A percentile compares a stretch with the other conserved stretches of the same genome.
These are phyloP conservation scores for Melangyna quadrimaculata DNA, from an alignment of 2,888 invertebrate genomes.

Conservation along the genomic window DNA sequence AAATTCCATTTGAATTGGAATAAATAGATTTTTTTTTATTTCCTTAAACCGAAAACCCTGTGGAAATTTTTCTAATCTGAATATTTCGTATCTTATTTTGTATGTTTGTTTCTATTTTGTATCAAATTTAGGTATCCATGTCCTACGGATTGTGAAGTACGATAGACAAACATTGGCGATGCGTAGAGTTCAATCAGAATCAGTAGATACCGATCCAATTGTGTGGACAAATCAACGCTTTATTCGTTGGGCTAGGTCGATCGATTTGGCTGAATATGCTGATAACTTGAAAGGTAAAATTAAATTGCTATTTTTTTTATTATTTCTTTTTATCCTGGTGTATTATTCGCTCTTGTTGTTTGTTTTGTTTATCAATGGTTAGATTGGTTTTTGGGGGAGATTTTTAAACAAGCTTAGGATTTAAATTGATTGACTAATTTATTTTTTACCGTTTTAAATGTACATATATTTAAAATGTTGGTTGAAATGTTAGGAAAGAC, in stretches of 20 bases:
- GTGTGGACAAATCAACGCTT: conserved; percentile 98
- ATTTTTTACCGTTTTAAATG: neutral
- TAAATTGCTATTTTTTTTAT: neutral
- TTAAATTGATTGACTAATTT: neutral
- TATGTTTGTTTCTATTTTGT: neutral
- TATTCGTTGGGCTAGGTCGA: conserved; percentile 95
- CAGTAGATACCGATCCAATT: conserved; percentile 93
- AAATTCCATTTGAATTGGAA: conserved; percentile 3
- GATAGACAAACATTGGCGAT: conserved; percentile 94
- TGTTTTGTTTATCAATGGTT: neutral
- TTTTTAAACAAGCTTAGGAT: neutral
- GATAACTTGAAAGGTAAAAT: conserved; percentile 92
- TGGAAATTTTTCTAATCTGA: neutral
- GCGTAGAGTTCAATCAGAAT: conserved; percentile 93
- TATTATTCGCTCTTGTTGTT: neutral
- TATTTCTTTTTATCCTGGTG: neutral
- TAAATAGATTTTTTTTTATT: neutral
- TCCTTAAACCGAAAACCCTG: neutral
- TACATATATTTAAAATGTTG: neutral
- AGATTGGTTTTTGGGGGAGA: neutral
- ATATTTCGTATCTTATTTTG: neutral
- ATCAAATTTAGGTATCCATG: conserved; percentile 85
- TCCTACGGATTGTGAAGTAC: conserved; percentile 94
- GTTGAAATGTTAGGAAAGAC: neutral
- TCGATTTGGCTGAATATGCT: conserved; percentile 96